These are phyloP conservation scores for Heliconius nattereri DNA, from an alignment of 1,140 invertebrate species.

Conservation along the genomic window DNA sequence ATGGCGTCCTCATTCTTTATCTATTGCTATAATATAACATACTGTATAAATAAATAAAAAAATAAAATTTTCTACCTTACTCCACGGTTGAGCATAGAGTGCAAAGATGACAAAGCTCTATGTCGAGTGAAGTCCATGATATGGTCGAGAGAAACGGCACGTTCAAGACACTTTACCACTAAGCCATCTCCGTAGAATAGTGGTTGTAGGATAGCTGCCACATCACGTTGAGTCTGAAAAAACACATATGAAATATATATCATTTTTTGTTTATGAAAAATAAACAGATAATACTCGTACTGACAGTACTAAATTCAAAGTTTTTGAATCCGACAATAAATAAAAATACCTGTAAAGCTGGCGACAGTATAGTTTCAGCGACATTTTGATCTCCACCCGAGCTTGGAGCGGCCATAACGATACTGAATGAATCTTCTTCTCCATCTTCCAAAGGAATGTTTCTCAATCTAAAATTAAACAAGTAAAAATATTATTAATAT, in stretches of 20 bases:
- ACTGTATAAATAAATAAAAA: not conserved
- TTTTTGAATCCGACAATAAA: not conserved
- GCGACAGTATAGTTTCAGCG: conserved; percentile 89
- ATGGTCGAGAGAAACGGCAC: conserved; percentile 95
- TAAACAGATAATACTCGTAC: too few relatives aligned
- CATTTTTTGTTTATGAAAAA: too few relatives aligned
- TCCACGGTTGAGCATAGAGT: conserved; percentile 98
- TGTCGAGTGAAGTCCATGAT: conserved; percentile 99
- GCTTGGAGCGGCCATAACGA: conserved; percentile 74
- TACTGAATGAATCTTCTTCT: conserved; percentile 88
- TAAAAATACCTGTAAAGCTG: conserved; percentile 86
- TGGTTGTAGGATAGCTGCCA: conserved; percentile 91
- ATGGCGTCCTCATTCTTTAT: too few relatives aligned
- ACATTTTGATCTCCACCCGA: conserved; percentile 71
- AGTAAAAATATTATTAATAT: conserved; percentile 1
- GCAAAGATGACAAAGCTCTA: conserved; percentile 95
- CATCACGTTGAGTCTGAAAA: conserved; percentile 91
- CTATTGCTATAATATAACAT: too few relatives aligned
- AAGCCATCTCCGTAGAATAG: conserved; percentile 96
- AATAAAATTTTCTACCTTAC: conserved; percentile 81
- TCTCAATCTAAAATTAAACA: conserved; percentile 83
- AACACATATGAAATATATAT: not conserved
- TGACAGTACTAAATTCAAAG: too few relatives aligned
- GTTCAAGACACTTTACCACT: conserved; percentile 95
- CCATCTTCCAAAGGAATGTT: conserved; percentile 96